phyloP scores from a whole-genome alignment of 2,888 invertebrate genomes.

The Plemyria rubiginata region DNA sequence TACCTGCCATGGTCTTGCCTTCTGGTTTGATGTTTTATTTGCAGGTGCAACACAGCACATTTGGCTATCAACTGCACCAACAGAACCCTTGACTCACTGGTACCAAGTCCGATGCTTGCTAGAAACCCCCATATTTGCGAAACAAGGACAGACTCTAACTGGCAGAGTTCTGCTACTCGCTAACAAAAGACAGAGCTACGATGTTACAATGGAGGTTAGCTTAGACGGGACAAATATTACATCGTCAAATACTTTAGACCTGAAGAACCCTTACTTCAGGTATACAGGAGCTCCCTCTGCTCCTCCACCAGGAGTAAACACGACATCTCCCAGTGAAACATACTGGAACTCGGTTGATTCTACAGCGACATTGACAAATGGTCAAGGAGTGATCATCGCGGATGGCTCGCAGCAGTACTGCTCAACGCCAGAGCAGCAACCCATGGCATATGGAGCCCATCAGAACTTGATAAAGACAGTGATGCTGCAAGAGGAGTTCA shows the following conservation, averaged over 20 bases:
- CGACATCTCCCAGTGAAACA: constrained; percentile 96
- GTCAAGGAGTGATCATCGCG: constrained; percentile 74
- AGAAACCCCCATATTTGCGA: constrained; percentile 96
- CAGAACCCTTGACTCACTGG: constrained; percentile 99
- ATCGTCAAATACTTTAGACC: constrained; percentile 96
- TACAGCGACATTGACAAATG: constrained; percentile 82
- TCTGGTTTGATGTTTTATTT: constrained; percentile 99
- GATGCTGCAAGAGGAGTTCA: constrained; percentile 83
- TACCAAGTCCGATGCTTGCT: constrained; percentile 98
- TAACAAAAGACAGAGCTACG: constrained; percentile 99
- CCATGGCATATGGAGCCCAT: constrained; percentile 70
- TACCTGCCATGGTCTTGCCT: constrained; percentile 98
- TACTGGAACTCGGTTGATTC: constrained; percentile 95
- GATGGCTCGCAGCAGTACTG: constrained; percentile 76
- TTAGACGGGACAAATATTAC: constrained; percentile 94
- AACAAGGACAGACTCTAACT: constrained; percentile 95
- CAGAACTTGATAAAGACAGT: constrained; percentile 82
- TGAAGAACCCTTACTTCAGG: constrained; percentile 99
- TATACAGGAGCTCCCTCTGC: constrained; percentile 97
- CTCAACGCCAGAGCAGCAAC: constrained; percentile 69
- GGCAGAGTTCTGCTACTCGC: constrained; percentile 95
- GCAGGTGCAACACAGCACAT: constrained; percentile 95
- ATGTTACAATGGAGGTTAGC: constrained; percentile 97
- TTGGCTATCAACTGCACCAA: constrained; percentile 99
- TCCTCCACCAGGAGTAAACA: constrained; percentile 96